These are phyloP conservation scores for Caenorhabditis panamensis DNA, from an alignment of 2,888 invertebrate species.

Conservation along the genomic window DNA sequence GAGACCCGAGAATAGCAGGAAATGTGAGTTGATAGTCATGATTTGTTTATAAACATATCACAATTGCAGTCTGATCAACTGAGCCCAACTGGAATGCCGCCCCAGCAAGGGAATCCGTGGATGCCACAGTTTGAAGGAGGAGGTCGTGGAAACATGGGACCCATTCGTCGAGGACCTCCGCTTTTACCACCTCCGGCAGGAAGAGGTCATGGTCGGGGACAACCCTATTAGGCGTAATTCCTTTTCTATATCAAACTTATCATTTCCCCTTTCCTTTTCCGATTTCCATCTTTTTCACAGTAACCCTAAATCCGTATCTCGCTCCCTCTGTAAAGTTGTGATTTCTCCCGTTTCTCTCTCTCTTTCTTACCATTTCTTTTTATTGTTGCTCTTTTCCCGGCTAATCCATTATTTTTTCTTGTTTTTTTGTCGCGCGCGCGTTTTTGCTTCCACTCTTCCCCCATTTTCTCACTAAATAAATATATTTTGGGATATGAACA, in stretches of 20 bases:
- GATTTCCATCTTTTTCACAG: neutral
- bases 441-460: neutral
- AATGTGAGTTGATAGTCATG: slow-evolving; percentile 27
- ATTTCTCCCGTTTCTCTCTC: slow-evolving; percentile 1
- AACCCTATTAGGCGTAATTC: slow-evolving; percentile 20
- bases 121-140: slow-evolving; percentile 55
- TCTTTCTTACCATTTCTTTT: neutral
- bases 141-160: neutral
- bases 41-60: neutral
- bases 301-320: too few species aligned
- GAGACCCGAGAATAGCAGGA: slow-evolving; percentile 44
- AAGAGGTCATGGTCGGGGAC: slow-evolving; percentile 27
- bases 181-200: neutral
- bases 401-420: slow-evolving; percentile 3
- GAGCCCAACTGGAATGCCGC: slow-evolving; percentile 13
- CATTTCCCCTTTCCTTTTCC: neutral
- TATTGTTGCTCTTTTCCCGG: slow-evolving; percentile 2
- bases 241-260: neutral
- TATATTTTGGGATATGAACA: neutral
- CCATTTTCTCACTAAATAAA: slow-evolving; percentile 11
- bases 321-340: neutral
- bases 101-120: slow-evolving; percentile 29
- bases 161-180: slow-evolving; percentile 12
- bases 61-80: slow-evolving; percentile 29
- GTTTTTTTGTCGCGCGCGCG: neutral